Percentiles rank a stretch among this genome's conserved stretches.
Evolutionary conservation across 2,113 vertebrate species (phyloP).

Genomic region (Dinomys branickii): DNA sequence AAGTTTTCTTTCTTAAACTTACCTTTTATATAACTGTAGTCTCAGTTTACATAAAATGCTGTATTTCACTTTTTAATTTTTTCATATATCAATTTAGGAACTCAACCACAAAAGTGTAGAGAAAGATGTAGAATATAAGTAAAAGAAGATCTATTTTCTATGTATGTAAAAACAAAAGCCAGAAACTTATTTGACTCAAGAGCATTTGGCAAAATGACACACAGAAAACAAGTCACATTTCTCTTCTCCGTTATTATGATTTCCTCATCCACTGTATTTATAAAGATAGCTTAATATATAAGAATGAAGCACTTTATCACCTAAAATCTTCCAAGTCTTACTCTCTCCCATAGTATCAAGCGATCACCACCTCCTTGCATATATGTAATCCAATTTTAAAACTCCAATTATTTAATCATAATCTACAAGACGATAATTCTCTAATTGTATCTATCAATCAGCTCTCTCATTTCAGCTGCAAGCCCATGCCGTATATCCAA

Average conservation of each 20-base stretch:
- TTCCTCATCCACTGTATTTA: neutral
- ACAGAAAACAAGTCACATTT: neutral
- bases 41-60: neutral
- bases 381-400: neutral
- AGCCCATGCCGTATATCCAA: neutral
- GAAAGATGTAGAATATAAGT: neutral
- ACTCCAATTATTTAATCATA: constrained; percentile 10
- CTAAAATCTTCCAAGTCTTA: neutral
- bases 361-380: neutral
- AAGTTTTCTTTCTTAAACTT: constrained; percentile 12
- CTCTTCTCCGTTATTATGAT: neutral
- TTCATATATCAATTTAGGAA: neutral
- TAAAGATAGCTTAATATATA: neutral
- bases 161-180: neutral
- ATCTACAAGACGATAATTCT: neutral
- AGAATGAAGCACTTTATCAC: neutral
- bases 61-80: neutral
- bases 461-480: neutral
- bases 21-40: neutral
- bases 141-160: neutral
- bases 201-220: neutral
- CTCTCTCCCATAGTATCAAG: neutral
- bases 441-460: neutral
- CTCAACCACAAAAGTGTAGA: neutral
- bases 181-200: neutral